Percentiles rank a stretch among this genome's conserved stretches.
Evolutionary conservation across 2,797 vertebrate genomes (phyloP).

Genomic region (Etheostoma perlongum): DNA sequence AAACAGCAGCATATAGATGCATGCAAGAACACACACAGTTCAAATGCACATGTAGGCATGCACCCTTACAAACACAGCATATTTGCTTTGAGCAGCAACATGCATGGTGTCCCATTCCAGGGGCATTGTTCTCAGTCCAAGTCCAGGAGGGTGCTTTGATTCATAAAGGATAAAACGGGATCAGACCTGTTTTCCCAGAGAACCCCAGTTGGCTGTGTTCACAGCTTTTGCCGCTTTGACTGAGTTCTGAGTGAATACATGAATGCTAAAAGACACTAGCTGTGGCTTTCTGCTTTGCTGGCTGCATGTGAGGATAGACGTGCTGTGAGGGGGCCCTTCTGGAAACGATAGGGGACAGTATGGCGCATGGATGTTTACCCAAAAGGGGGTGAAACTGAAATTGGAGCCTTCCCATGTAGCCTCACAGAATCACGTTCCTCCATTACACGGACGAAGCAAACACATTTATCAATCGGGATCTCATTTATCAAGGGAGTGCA

Average conservation of each 20-base stretch:
- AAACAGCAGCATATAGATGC: neutral
- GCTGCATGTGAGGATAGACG: slow-evolving; percentile 47
- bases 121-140: slow-evolving; percentile 72
- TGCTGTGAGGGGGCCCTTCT: slow-evolving; percentile 39
- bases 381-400: slow-evolving; percentile 27
- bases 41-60: neutral
- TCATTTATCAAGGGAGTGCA: slow-evolving; percentile 43
- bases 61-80: neutral
- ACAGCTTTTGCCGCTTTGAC: slow-evolving; percentile 67
- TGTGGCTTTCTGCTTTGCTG: slow-evolving; percentile 26
- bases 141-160: slow-evolving; percentile 75
- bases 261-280: slow-evolving; percentile 69
- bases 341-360: slow-evolving; percentile 37
- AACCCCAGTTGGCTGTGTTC: slow-evolving; percentile 68
- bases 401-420: slow-evolving; percentile 33
- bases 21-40: neutral
- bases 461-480: slow-evolving; percentile 38
- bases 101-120: slow-evolving; percentile 64
- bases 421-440: slow-evolving; percentile 4
- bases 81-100: slow-evolving; percentile 47
- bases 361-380: slow-evolving; percentile 18
- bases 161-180: slow-evolving; percentile 78
- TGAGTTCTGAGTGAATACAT: slow-evolving; percentile 80
- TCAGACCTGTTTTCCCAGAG: slow-evolving; percentile 70
- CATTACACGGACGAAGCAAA: slow-evolving; percentile 18